phyloP scores from a whole-genome alignment of 2,797 vertebrate genomes.

The Dermochelys coriacea region DNA sequence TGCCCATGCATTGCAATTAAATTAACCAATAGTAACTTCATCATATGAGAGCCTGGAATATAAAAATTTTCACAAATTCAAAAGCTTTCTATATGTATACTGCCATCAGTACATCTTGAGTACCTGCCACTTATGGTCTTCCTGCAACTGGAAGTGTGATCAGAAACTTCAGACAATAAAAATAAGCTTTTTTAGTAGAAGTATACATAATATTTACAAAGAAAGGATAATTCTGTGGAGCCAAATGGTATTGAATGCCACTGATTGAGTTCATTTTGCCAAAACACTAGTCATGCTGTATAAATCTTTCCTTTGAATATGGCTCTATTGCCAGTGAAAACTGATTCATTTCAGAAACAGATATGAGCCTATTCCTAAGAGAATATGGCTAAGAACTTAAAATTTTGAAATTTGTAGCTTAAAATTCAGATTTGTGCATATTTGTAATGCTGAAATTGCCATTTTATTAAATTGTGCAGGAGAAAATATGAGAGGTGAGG shows the following conservation, averaged over 20 bases:
- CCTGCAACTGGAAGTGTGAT: not conserved
- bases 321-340: not conserved
- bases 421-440: fast-evolving
- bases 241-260: not conserved
- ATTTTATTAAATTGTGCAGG: not conserved
- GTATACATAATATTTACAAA: not conserved
- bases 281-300: not conserved
- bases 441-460: not conserved
- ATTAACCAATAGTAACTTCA: not conserved
- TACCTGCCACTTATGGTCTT: not conserved
- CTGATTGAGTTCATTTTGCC: not conserved
- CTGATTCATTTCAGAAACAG: not conserved
- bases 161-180: not conserved
- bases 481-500: not conserved
- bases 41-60: not conserved
- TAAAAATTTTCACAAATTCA: not conserved
- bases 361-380: not conserved
- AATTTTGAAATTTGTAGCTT: not conserved
- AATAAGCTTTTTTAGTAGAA: fast-evolving
- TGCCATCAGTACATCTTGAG: not conserved
- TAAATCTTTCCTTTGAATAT: not conserved
- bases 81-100: not conserved
- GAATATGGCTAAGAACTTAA: fast-evolving
- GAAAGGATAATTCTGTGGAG: not conserved
- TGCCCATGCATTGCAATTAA: not conserved